Evolutionary conservation across 1,140 invertebrate species (phyloP).

Genomic region (Drosophila cardini): DNA sequence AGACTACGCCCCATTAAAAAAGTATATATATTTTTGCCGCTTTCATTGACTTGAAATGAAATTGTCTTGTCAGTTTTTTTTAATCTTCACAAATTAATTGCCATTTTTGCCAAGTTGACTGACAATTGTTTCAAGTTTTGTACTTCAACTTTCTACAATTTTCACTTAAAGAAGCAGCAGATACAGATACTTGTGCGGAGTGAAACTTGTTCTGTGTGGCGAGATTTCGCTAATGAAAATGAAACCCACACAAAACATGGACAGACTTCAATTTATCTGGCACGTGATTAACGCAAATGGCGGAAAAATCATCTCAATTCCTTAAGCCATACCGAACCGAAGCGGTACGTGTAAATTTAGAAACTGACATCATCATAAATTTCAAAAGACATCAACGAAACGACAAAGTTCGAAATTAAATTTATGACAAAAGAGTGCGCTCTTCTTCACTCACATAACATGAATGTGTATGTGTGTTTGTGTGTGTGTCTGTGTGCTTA

Average conservation of each 20-base stretch:
- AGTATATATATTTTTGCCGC: no score
- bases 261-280: slow-evolving; percentile 25
- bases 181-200: neutral
- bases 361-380: slow-evolving; percentile 63
- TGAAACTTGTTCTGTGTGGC: slow-evolving; percentile 56
- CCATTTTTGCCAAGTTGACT: slow-evolving; percentile 52
- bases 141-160: slow-evolving; percentile 64
- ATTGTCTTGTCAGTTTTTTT: slow-evolving; percentile 38
- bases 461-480: slow-evolving; percentile 2
- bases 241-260: slow-evolving; percentile 45
- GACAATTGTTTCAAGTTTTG: slow-evolving; percentile 60
- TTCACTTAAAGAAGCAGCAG: slow-evolving; percentile 57
- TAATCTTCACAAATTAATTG: slow-evolving; percentile 65
- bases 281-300: slow-evolving; percentile 46
- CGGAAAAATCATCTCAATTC: slow-evolving; percentile 35
- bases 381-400: slow-evolving; percentile 24
- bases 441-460: neutral
- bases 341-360: slow-evolving; percentile 48
- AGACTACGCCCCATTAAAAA: neutral
- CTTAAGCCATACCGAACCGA: slow-evolving; percentile 8
- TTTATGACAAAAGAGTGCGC: slow-evolving; percentile 43
- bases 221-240: slow-evolving; percentile 64
- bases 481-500: slow-evolving; percentile 12
- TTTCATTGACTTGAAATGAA: slow-evolving; percentile 33
- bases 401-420: slow-evolving; percentile 57